These are phyloP conservation scores for Geopemphigus sp. DNA, from an alignment of 1,140 invertebrate genomes.

Conservation along the genomic window DNA sequence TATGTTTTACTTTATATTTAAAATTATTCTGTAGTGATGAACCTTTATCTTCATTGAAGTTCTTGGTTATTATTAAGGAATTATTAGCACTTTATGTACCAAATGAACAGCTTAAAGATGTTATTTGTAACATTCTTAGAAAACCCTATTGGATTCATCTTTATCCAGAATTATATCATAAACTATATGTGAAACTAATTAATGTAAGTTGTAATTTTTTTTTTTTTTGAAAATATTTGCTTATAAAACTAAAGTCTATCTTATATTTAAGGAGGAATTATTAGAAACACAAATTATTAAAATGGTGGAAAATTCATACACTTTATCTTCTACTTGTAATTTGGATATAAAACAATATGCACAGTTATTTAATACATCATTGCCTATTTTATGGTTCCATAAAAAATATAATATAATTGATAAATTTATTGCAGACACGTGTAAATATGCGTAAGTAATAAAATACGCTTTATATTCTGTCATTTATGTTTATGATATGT, in stretches of 20 bases:
- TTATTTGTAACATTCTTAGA: conserved; percentile 8
- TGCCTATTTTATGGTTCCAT: conserved; percentile 30
- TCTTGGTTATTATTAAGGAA: conserved; percentile 22
- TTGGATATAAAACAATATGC: conserved; percentile 15
- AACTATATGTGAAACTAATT: neutral
- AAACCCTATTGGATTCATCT: conserved; percentile 47
- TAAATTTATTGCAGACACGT: conserved; percentile 16
- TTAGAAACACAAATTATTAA: conserved; percentile 22
- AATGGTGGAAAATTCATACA: conserved; percentile 22
- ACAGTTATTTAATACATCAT: neutral
- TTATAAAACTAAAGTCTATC: neutral
- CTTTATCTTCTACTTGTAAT: neutral
- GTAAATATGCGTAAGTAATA: conserved; percentile 17
- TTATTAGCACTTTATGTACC: neutral
- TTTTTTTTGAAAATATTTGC: too few relatives aligned
- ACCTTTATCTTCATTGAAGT: conserved; percentile 16
- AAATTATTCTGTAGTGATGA: conserved; percentile 9
- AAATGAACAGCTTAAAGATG: conserved; percentile 1
- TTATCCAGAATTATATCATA: conserved; percentile 23
- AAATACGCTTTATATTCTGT: too few relatives aligned
- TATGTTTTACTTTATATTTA: neutral
- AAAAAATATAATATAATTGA: conserved; percentile 28
- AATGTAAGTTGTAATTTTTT: conserved; percentile 8
- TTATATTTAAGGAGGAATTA: conserved; percentile 25
- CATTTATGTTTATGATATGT: too few relatives aligned